These are phyloP conservation scores for Calidris pugnax DNA, from an alignment of 2,113 vertebrate genomes.

Conservation along the genomic window DNA sequence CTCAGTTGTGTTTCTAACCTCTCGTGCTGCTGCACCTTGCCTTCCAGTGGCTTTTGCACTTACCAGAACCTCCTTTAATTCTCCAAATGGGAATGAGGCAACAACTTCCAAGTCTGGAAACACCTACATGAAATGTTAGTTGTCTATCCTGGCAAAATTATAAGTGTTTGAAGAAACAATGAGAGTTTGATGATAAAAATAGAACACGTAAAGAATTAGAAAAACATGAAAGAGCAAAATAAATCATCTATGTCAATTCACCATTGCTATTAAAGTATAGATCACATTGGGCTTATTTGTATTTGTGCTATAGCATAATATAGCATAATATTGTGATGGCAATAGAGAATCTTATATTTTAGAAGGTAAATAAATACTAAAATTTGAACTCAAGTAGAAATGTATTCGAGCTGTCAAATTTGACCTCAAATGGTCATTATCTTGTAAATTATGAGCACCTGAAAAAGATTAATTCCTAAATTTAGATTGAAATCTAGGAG, in stretches of 20 bases:
- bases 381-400: neutral
- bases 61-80: neutral
- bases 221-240: slow-evolving; percentile 29
- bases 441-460: neutral
- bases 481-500: neutral
- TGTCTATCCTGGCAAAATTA: slow-evolving; percentile 44
- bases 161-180: slow-evolving; percentile 57
- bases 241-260: neutral
- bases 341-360: neutral
- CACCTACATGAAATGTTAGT: slow-evolving; percentile 49
- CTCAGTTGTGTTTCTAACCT: neutral
- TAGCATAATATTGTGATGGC: neutral
- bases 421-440: neutral
- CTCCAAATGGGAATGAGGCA: neutral
- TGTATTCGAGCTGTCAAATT: neutral
- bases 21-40: neutral
- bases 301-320: neutral
- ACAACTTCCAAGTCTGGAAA: slow-evolving; percentile 32
- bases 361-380: neutral
- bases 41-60: neutral
- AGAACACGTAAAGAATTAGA: slow-evolving; percentile 17
- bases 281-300: neutral
- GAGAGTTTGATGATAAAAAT: slow-evolving; percentile 21
- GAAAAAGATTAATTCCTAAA: neutral
- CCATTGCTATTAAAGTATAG: neutral